Base-by-base conservation (phyloP, 2,797 vertebrate genomes). In the Galaxias olidus region DNA sequence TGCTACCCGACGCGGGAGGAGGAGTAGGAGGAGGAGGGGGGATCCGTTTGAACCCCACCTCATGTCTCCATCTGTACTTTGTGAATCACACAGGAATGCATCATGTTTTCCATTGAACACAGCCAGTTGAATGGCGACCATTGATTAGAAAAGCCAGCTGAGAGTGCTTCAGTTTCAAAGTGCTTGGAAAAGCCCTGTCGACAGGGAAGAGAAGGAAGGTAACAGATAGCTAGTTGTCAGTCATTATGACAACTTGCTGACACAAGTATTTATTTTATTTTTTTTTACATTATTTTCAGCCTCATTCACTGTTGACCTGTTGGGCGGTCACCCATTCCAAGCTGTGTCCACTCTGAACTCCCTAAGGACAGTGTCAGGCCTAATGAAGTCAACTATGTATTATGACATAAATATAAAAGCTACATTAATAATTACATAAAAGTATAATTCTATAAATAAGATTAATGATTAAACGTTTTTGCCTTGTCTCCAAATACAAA, bases 121-220 rank as follows among this genome's bases (percentile, higher is more conserved):
- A 80, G 84, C 73, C 65, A 18, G 54, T 60, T 85, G 86, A 89
- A 87, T 83, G 58, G 71, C 58, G 73, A 64, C 84, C 82, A 79
- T 89, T 87, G 84, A 87, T 84, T 79, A 74, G 76, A 46, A 81
- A 78, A 68, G 77, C 75, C 81, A 84, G 82, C 81, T 84, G 80
- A 84, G 76, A 48, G 71, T 50, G 71, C 83, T 88, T 69, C 75
- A 73, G 82, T 91, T 91, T 89, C 84, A 91, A 85, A 85, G 84
- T 77, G 72, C 74, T 78, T 84, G 82, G 86, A 90, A 88, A 75
- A 61, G 15, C 76, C 69, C 80, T 87, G 84, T 90, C 86, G 87
- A 80, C 85, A 64, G 63, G 48, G 48, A 18, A 4, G 11, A 19
- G 50, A 57, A 45, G 59, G 71, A 73, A 59, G 74, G 73, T 82